Base-by-base conservation (phyloP, 2,797 vertebrate genomes). In the Macropodus opercularis region DNA sequence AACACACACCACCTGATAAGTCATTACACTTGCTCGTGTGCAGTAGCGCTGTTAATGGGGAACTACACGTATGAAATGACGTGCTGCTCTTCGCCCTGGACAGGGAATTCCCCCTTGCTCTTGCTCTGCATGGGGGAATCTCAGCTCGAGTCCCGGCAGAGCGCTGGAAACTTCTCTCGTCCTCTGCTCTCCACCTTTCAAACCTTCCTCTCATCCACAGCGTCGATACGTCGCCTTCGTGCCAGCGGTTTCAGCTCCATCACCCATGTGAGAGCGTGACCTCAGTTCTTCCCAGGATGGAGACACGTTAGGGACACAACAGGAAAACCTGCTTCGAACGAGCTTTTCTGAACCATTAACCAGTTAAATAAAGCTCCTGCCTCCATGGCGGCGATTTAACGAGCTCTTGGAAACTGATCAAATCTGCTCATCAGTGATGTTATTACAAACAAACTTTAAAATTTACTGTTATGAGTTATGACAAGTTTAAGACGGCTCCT, bases 51-150 rank as follows among this genome's bases (percentile, higher is more conserved):
- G 19, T 23, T 18, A 62, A 58, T 21, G 67, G 80, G 67, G 68
- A 73, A 73, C 78, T 75, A 63, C 67, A 42, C 53, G 64, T 63
- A 65, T 34, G 15, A 79, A 51, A n/a, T n/a, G n/a, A n/a, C n/a
- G n/a, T n/a, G n/a, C n/a, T n/a, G n/a, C n/a, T n/a, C 80, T 66
- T 67, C 71, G 74, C 69, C 69, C 64, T 48, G 39, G 53, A 47
- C 58, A 83, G 82, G 89, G 86, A 89, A 72, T 79, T 88, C 79
- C 90, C 90, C 84, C 41, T 23, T 2, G 62, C 72, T 82, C 83
- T 80, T 75, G 82, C 40, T 50, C 22, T 64, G 72, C 52, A 31
- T 23, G 59, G 75, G 77, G 63, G 80, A 86, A 69, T 73, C 31
- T 50, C 23, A 21, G 36, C 70, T 60, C 15, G 15, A 36, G 81